phyloP scores from a whole-genome alignment of 2,888 invertebrate genomes.

The Sphecodes monilicornis region DNA sequence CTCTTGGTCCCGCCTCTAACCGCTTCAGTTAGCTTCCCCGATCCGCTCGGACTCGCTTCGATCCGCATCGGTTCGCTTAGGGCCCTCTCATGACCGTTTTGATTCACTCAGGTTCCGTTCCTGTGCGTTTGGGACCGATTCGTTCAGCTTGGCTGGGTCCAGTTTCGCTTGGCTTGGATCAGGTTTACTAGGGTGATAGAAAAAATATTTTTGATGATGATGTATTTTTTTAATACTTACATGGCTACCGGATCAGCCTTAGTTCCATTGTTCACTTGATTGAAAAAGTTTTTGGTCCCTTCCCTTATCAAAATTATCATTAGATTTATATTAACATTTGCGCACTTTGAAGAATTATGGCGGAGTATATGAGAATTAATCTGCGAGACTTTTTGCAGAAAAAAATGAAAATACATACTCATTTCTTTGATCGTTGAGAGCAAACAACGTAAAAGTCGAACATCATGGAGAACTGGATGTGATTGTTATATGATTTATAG shows the following conservation, averaged over 20 bases:
- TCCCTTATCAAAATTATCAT: not conserved
- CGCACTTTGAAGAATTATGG: no score
- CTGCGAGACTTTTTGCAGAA: not conserved
- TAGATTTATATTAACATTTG: no score
- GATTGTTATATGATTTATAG: no score
- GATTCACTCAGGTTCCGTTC: not conserved
- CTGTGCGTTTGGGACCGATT: not conserved
- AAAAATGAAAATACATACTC: not conserved
- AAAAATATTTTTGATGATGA: not conserved
- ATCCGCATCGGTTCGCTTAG: not conserved
- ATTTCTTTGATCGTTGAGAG: not conserved
- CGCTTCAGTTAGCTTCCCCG: not conserved
- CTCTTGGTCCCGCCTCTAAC: not conserved
- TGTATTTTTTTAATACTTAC: not conserved
- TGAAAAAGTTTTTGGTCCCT: not conserved
- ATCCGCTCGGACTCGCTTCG: constrained; percentile 3
- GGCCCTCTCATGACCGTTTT: not conserved
- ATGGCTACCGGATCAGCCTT: not conserved
- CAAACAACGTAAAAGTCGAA: no score
- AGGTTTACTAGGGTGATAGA: not conserved
- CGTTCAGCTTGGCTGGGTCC: not conserved
- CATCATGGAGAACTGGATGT: no score
- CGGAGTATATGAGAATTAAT: not conserved
- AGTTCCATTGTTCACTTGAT: no score
- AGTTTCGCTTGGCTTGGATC: not conserved